Evolutionary conservation across 1,140 invertebrate species (phyloP).

Genomic region (Ephestia elutella): DNA sequence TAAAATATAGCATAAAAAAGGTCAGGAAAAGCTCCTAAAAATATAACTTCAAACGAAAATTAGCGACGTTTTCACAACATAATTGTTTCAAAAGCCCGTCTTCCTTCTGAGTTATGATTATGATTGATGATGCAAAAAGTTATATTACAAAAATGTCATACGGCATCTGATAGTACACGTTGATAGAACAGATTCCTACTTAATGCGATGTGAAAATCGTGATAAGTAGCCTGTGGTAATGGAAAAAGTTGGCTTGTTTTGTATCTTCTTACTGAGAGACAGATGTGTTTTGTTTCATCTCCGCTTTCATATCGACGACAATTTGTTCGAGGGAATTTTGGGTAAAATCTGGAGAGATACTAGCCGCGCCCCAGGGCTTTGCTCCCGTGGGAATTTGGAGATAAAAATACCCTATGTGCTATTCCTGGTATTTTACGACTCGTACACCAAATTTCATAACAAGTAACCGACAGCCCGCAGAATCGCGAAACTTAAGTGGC

Average conservation of each 20-base stretch:
- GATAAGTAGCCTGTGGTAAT: not conserved
- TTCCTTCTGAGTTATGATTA: not conserved
- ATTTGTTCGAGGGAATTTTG: no score
- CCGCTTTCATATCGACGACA: not conserved
- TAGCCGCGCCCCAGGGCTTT: no score
- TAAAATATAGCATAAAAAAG: no score
- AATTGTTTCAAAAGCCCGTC: not conserved
- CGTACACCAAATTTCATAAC: no score
- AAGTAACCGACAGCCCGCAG: no score
- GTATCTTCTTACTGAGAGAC: not conserved
- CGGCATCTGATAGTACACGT: constrained; percentile 4
- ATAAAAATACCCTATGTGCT: no score
- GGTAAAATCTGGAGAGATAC: no score
- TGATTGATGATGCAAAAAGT: constrained; percentile 19
- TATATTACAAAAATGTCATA: constrained; percentile 24
- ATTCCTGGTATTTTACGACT: no score
- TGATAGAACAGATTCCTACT: not conserved
- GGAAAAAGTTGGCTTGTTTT: constrained; percentile 1
- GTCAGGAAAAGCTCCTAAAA: not conserved
- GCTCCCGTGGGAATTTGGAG: no score
- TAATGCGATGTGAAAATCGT: not conserved
- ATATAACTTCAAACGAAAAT: not conserved
- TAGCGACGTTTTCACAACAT: not conserved
- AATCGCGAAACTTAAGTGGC: no score
- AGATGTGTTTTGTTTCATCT: constrained; percentile 1